These are phyloP conservation scores for Fundulus diaphanus DNA, from an alignment of 2,797 vertebrate genomes.

Conservation along the genomic window DNA sequence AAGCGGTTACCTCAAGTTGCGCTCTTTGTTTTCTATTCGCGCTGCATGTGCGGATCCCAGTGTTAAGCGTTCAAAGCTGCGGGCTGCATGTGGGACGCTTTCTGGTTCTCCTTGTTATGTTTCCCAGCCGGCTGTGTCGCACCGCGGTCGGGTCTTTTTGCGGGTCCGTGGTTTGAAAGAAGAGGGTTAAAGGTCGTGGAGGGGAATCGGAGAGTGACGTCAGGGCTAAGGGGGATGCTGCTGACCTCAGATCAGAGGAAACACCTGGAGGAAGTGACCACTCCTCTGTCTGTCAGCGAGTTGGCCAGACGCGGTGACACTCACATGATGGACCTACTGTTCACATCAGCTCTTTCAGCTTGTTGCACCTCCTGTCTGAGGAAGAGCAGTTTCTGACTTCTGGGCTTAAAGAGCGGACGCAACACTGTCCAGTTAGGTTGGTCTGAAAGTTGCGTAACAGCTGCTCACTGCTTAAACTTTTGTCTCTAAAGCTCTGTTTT, in stretches of 20 bases:
- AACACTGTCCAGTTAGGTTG: neutral
- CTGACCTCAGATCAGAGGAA: slow-evolving; percentile 71
- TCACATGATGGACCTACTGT: slow-evolving; percentile 21
- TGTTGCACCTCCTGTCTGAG: neutral
- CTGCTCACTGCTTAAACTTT: slow-evolving; percentile 23
- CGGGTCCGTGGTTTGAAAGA: slow-evolving; percentile 8
- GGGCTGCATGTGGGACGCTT: neutral
- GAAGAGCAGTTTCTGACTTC: neutral
- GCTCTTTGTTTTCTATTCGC: slow-evolving; percentile 10
- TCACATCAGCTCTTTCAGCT: neutral
- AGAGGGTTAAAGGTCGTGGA: slow-evolving; percentile 34
- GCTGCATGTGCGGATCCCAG: neutral
- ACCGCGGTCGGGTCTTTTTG: slow-evolving; percentile 19
- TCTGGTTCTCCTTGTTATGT: neutral
- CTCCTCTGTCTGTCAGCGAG: slow-evolving; percentile 37
- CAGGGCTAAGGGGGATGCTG: slow-evolving; percentile 29
- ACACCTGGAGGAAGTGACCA: slow-evolving; percentile 74
- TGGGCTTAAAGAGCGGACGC: neutral
- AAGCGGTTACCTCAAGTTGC: slow-evolving; percentile 14
- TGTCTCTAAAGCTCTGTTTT: slow-evolving; percentile 57
- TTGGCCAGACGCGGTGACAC: slow-evolving; percentile 17
- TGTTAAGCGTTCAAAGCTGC: slow-evolving; percentile 6
- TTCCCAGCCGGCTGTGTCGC: slow-evolving; percentile 38
- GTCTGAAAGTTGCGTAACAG: slow-evolving; percentile 21
- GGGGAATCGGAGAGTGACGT: slow-evolving; percentile 51